Conservation (phyloP, 2,888 invertebrate species). For the Machimus atricapillus region DNA sequence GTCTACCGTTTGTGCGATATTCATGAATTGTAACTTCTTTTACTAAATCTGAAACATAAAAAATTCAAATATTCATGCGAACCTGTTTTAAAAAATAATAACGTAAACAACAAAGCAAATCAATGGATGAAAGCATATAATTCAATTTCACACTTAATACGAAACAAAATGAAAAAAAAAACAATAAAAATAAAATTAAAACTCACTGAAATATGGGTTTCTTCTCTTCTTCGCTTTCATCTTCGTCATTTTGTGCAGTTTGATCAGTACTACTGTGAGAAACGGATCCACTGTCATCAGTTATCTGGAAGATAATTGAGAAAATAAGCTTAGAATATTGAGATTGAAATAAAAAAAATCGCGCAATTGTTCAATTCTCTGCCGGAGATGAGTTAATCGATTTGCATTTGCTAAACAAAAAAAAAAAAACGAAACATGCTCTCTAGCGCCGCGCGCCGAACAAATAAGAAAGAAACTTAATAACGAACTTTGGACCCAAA, state of each 20-base stretch:
- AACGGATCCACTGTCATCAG: conserved; percentile 33
- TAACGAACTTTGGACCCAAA: not conserved
- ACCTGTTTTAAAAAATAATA: not conserved
- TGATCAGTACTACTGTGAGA: not conserved
- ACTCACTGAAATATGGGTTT: conserved; percentile 43
- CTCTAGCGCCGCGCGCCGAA: not conserved
- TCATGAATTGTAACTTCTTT: too few relatives aligned
- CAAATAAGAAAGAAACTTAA: not conserved
- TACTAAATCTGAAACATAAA: not conserved
- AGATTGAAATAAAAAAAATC: not conserved
- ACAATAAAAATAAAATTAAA: not conserved
- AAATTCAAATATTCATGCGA: not conserved
- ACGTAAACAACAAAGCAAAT: too few relatives aligned
- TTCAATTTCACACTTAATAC: not conserved
- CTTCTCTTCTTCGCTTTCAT: conserved; percentile 17
- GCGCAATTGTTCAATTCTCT: not conserved
- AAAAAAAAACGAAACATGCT: not conserved
- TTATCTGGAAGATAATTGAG: conserved; percentile 35
- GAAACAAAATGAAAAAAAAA: not conserved
- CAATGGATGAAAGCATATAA: too few relatives aligned
- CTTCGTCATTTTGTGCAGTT: conserved; percentile 8
- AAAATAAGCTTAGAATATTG: not conserved
- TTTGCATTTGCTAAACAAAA: not conserved
- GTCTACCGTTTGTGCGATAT: too few relatives aligned
- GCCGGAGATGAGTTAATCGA: not conserved